Conservation (phyloP, 2,113 vertebrate species). For the Collichthys lucidus region DNA sequence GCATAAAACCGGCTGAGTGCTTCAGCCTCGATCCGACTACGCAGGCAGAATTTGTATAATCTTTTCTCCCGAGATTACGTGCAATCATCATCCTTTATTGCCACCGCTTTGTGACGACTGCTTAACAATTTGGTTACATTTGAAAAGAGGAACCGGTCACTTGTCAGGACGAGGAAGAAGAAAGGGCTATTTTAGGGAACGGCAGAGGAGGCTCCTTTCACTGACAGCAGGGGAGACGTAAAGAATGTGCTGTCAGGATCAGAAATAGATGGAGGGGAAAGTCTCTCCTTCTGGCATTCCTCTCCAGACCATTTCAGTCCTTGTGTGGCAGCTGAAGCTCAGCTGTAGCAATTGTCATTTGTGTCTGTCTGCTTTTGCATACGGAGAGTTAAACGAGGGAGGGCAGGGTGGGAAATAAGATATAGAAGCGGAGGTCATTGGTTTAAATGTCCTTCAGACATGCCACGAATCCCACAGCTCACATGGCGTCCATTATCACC, state of each 20-base stretch:
- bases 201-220: conserved; percentile 57
- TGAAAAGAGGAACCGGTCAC: conserved; percentile 57
- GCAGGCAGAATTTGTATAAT: conserved; percentile 58
- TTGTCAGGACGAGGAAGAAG: conserved; percentile 40
- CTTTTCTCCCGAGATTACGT: conserved; percentile 52
- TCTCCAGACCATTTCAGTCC: conserved; percentile 15
- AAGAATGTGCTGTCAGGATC: conserved; percentile 63
- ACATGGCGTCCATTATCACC: conserved; percentile 58
- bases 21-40: conserved; percentile 36
- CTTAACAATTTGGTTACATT: conserved; percentile 58
- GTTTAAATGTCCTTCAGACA: conserved; percentile 52
- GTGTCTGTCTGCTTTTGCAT: conserved; percentile 5
- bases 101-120: conserved; percentile 48
- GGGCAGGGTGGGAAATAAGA: conserved; percentile 7
- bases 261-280: conserved; percentile 68
- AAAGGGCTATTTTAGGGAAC: conserved; percentile 62
- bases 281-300: conserved; percentile 55
- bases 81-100: conserved; percentile 48
- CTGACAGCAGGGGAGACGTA: conserved; percentile 41
- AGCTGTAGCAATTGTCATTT: conserved; percentile 39
- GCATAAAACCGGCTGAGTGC: conserved; percentile 49
- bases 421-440: conserved; percentile 17
- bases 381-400: background rate
- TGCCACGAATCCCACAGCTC: conserved; percentile 27
- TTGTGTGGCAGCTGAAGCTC: conserved; percentile 47